Base-by-base conservation (phyloP, 1,140 invertebrate species). In the Nasonia longicornis region DNA sequence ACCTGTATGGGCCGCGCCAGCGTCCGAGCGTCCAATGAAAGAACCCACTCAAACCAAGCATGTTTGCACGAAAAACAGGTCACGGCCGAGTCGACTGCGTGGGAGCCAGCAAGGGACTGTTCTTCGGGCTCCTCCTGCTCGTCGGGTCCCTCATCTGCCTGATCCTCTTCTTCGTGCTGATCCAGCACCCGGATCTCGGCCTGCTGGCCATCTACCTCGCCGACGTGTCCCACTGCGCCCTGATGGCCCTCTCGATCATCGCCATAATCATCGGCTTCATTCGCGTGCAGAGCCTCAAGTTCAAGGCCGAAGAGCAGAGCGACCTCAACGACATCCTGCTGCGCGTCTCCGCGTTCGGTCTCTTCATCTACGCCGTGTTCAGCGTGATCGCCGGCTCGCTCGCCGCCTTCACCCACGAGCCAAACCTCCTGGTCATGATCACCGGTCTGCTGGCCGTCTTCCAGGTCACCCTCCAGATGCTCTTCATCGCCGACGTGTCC, bases 401-500 rank as follows among this genome's bases (percentile, higher is more conserved):
- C 81, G 95, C 95, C 48, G 94, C 95, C 10, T 95, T 96, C 84
- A 95, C 95, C 48, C 94, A 95, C 85, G 96, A 97, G 88, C 96
- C 96, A 1, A 96, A 97, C 87, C 91, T 98, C 1, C 91, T 98
- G 77, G 95, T 98, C 29, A 97, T 97, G 93, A 94, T 97, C 74
- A 98, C 96, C 70, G 95, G 96, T 83, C 92, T 95, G 35, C 93
- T 98, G 22, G 96, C 96, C 35, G 94, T 98, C 38, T 89, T 97
- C 84, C 95, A 97, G 93, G 96, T 97, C 35, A 94, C 97, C 12
- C 91, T 98, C 0, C 98, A 99, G 91, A 93, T 98, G 89, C 92
- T 99, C 29, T 99, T 99, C 90, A 98, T 99, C 81, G 95, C 97
- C 48, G 97, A 99, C 90, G 97, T 98, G 0, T 96, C 96, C 2